Evolutionary conservation across 2,113 vertebrate species (phyloP).

Genomic region (Perca flavescens): DNA sequence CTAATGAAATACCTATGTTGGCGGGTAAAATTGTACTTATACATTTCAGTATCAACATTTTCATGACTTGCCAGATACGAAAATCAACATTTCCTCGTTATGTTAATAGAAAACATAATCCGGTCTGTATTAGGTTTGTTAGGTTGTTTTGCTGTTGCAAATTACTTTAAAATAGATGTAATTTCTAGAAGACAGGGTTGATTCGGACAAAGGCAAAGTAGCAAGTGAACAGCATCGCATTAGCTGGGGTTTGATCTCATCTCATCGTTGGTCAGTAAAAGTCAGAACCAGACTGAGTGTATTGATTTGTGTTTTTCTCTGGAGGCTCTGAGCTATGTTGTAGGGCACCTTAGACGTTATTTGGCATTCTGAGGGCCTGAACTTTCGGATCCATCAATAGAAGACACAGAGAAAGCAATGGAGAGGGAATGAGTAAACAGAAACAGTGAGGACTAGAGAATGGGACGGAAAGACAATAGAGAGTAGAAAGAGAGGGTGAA

Average conservation of each 20-base stretch:
- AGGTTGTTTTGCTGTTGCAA: no score
- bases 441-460: not conserved
- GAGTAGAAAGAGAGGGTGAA: not conserved
- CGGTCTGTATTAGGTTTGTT: no score
- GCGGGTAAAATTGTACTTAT: no score
- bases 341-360: not conserved
- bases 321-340: not conserved
- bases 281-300: not conserved
- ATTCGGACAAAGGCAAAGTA: not conserved
- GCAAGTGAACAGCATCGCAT: not conserved
- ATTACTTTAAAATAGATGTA: no score
- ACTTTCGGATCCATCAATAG: slow-evolving; percentile 53
- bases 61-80: no score
- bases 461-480: slow-evolving; percentile 7
- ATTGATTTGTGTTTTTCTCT: slow-evolving; percentile 12
- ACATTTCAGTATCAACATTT: no score
- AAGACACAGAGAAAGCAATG: not conserved
- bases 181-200: not conserved
- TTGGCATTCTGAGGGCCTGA: slow-evolving; percentile 56
- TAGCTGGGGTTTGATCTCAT: not conserved
- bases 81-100: no score
- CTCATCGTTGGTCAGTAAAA: not conserved
- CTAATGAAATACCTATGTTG: no score
- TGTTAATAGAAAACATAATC: no score
- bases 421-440: slow-evolving; percentile 23